Percentiles rank a stretch among this genome's conserved stretches.
phyloP scores from a whole-genome alignment of 2,797 vertebrate genomes.

The Betta splendens region DNA sequence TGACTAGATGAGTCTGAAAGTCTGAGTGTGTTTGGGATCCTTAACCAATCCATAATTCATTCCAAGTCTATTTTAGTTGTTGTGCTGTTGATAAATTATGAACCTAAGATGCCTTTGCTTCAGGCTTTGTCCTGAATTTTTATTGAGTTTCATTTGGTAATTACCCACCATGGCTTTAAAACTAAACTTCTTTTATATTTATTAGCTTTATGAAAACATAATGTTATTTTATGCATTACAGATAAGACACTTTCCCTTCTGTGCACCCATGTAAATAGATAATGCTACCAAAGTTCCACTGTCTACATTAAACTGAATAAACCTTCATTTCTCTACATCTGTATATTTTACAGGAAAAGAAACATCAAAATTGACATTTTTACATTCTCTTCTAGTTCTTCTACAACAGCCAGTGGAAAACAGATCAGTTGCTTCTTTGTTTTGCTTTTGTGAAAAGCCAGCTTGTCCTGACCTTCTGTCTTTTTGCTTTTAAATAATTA shows the following conservation, averaged over 20 bases:
- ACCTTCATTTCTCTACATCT: neutral
- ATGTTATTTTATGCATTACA: slow-evolving; percentile 12
- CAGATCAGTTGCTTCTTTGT: slow-evolving; percentile 10
- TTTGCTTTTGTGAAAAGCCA: slow-evolving; percentile 41
- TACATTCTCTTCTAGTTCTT: neutral
- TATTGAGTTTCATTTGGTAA: slow-evolving; percentile 10
- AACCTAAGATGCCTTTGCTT: slow-evolving; percentile 7
- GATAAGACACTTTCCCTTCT: neutral
- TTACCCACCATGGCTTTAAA: slow-evolving; percentile 14
- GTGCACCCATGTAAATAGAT: slow-evolving; percentile 13
- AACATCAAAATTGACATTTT: neutral
- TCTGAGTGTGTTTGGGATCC: slow-evolving; percentile 42
- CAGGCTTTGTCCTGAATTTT: slow-evolving; percentile 9
- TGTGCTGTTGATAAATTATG: slow-evolving; percentile 40
- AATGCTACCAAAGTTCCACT: neutral
- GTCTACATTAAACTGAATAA: neutral
- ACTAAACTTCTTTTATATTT: slow-evolving; percentile 22
- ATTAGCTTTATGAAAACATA: slow-evolving; percentile 18
- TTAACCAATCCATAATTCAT: slow-evolving; percentile 32
- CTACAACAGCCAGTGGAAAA: slow-evolving; percentile 17
- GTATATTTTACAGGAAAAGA: neutral
- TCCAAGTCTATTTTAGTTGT: slow-evolving; percentile 26
- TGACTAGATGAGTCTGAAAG: slow-evolving; percentile 51
- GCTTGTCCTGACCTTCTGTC: slow-evolving; percentile 43
- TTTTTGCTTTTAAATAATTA: slow-evolving; percentile 70